Evolutionary conservation across 1,140 invertebrate genomes (phyloP), one percentile per base, ranked within the genome.

Genomic region (Bombus sibiricus): DNA sequence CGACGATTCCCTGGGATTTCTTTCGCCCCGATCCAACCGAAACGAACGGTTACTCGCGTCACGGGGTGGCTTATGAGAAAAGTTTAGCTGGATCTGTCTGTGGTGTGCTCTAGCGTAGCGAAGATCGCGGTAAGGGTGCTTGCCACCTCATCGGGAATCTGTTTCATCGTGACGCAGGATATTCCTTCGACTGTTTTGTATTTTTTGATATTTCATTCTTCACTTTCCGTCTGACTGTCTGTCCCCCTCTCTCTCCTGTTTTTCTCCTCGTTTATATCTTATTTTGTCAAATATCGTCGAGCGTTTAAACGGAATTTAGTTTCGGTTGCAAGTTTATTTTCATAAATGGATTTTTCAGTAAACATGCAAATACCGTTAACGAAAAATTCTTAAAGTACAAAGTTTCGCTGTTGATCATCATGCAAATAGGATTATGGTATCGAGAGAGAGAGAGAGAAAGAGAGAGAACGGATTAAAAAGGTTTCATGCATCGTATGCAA

Each of bases 361-460:
- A 89, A 85, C 59, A 89, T 89, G 86, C 83, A 88, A 89, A 89
- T 86, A 6, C 12, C 15, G 28, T 53, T 78, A 71, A 71, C 64
- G 37, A 84, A 41, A 53, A 71, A 79, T 84, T 78, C 82, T 84
- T 78, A 71, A 68, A 43, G 75, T 18, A 78, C 37, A 84, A 84
- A 78, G 82, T n/a, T 68, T 22, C n/a, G 15, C 47, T 5, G 66
- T 71, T 39, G 66, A 78, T 84, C 75, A 71, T 10, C 8, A 84
- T 84, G 82, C 75, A 84, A 84, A 84, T 59, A 72, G 47, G 64
- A 71, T 83, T 71, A 78, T 53, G 64, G 69, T 76, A 64, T 43
- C 28, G 39, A 18, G n/a, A 32, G 12, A 15, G n/a, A n/a, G 62
- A 32, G 12, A n/a, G 5, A 47, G 43, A 18, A 1, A 18, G 43